These are phyloP conservation scores for Tetramorium parvispinum DNA, from an alignment of 1,140 invertebrate species.

Conservation along the genomic window DNA sequence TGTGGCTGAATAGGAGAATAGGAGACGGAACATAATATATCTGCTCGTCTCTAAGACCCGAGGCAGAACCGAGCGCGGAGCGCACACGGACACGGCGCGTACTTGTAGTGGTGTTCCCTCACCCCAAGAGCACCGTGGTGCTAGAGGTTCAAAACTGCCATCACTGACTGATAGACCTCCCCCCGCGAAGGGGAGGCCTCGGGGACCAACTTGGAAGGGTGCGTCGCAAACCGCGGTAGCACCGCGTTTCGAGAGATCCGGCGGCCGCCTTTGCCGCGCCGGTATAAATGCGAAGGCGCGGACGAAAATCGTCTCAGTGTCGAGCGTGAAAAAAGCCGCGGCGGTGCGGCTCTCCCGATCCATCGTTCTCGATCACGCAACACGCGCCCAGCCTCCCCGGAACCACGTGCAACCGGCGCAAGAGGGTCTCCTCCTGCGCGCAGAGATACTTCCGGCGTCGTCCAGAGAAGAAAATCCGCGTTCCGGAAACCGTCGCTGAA, in stretches of 20 bases:
- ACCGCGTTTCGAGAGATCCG: slow-evolving; percentile 57
- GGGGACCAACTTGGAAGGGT: slow-evolving; percentile 59
- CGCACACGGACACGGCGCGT: too few relatives aligned
- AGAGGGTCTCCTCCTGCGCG: too few relatives aligned
- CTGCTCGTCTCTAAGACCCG: too few relatives aligned
- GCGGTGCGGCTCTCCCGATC: slow-evolving; percentile 13
- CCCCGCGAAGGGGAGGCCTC: slow-evolving; percentile 34
- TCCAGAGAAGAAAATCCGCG: not conserved
- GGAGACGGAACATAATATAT: too few relatives aligned
- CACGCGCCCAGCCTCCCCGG: not conserved
- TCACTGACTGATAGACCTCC: too few relatives aligned
- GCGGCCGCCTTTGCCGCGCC: slow-evolving; percentile 33
- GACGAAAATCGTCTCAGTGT: slow-evolving; percentile 75
- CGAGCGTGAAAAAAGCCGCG: slow-evolving; percentile 66
- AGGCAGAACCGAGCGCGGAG: too few relatives aligned
- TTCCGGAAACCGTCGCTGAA: not conserved
- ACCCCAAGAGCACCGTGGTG: too few relatives aligned
- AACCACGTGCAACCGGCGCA: not conserved
- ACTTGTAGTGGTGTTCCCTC: too few relatives aligned
- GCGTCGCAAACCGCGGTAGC: slow-evolving; percentile 1
- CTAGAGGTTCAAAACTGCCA: too few relatives aligned
- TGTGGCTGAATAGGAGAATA: too few relatives aligned
- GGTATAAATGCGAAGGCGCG: slow-evolving; percentile 73
- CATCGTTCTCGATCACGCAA: not conserved
- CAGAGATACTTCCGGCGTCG: not conserved